A percentile compares a stretch with the other conserved stretches of the same genome.
phyloP scores from a whole-genome alignment of 35 echinoderm and acorn worm species.

The Diadema setosum region DNA sequence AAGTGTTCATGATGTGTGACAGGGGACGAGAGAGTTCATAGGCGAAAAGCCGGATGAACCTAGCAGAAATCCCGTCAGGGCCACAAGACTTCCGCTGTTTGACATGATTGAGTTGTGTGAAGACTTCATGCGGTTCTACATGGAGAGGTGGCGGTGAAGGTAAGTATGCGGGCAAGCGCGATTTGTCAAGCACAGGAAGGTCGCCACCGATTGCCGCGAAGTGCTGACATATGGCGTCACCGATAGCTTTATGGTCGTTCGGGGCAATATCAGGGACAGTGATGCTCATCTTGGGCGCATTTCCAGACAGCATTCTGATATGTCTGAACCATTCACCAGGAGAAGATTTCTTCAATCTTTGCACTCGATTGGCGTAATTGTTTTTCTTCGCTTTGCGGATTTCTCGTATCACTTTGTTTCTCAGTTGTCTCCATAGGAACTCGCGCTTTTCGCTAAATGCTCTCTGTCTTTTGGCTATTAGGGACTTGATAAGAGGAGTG shows the following conservation, averaged over 20 bases:
- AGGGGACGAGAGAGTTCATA: background rate
- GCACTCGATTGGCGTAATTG: background rate
- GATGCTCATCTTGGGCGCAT: background rate
- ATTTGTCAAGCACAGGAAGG: background rate
- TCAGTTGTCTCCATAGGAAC: background rate
- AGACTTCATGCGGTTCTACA: background rate
- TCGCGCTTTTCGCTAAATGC: too few relatives aligned
- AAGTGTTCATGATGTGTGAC: background rate
- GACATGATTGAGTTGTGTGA: background rate
- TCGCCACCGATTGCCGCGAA: background rate
- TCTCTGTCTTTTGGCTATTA: background rate
- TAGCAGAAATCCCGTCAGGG: background rate
- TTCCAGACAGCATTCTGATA: background rate
- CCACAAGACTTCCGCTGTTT: background rate
- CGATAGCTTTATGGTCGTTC: background rate
- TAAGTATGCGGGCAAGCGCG: background rate
- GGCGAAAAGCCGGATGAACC: background rate
- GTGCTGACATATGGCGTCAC: background rate
- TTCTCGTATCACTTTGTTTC: background rate
- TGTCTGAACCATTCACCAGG: background rate
- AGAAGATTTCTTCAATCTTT: background rate
- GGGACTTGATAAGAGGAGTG: background rate
- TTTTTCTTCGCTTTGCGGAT: background rate
- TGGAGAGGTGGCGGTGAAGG: background rate
- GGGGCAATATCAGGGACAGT: background rate